A percentile compares a stretch with the other conserved stretches of the same genome.
phyloP scores from a whole-genome alignment of 2,113 vertebrate genomes.

The Mus pahari region DNA sequence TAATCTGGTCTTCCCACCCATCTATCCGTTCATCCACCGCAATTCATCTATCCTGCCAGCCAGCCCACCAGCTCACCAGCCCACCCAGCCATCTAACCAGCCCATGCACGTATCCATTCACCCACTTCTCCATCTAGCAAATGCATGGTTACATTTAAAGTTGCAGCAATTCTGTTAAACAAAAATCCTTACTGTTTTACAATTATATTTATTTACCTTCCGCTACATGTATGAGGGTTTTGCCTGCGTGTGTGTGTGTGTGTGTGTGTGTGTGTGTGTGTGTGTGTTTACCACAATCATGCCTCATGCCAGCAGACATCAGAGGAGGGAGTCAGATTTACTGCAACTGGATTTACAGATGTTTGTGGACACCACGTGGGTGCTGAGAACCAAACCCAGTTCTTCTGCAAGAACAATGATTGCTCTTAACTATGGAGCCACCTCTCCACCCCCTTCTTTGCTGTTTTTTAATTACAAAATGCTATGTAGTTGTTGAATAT shows the following conservation, averaged over 20 bases:
- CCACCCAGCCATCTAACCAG: background rate
- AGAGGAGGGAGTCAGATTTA: background rate
- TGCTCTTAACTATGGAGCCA: background rate
- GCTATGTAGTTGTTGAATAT: conserved; percentile 19
- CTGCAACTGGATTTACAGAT: background rate
- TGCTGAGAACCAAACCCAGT: background rate
- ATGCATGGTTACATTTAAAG: background rate
- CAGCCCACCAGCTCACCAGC: background rate
- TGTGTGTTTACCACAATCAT: background rate
- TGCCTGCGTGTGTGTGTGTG: background rate
- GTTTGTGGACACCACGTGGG: background rate
- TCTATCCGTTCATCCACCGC: background rate
- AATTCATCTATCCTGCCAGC: background rate
- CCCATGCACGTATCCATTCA: background rate
- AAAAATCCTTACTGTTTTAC: background rate
- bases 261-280: background rate
- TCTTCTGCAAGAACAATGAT: background rate
- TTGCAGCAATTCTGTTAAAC: background rate
- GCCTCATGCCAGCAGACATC: background rate
- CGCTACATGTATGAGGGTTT: background rate
- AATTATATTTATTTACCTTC: background rate
- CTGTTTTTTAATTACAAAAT: background rate
- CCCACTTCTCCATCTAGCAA: background rate
- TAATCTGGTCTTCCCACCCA: no score
- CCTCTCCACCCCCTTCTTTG: background rate